Base-by-base conservation (phyloP, 2,113 vertebrate species). In the Urocolius indicus region DNA sequence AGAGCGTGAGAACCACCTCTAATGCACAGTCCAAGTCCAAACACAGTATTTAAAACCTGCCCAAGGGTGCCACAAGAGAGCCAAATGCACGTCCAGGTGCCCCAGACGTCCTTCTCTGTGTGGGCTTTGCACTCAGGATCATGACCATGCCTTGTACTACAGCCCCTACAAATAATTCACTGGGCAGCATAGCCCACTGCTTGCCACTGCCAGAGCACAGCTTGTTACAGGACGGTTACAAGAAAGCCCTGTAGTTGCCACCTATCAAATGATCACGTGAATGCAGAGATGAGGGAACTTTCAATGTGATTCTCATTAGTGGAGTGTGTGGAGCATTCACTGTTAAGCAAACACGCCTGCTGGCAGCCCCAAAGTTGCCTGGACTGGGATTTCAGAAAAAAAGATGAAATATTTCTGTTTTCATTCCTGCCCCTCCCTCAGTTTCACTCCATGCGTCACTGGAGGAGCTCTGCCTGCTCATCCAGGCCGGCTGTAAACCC, bases 381-480 rank as follows among this genome's bases (percentile, higher is more conserved):
- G 16, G 7, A 21, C 14, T 46, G 32, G 34, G 52, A 85, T 94
- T 93, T 76, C 72, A 51, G 61, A 76, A 74, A 90, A 90, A 90
- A 92, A 9, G 20, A 86, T 8, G 34, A 84, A 63, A 84, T 81
- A 88, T 84, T 90, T 93, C 63, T 6, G 4, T 30, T 62, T 87
- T 69, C 24, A 82, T 76, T 61, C 38, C 82, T 86, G 92, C 71
- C 59, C 54, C 82, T 91, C 93, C 95, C 72, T 95, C 62, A 14
- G 1, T 51, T 54, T 91, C 59, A 30, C 46, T 27, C 24, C 45
- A 27, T 93, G 84, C 71, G 89, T 97, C 91, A 94, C 74, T 46
- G 36, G n/a, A 63, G 46, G 17, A 59, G 41, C 19, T 76, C 41
- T 73, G 77, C 72, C 91, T 93, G 34, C 75, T 94, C 91, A 87